Evolutionary conservation across 2,888 invertebrate species (phyloP).

Genomic region (Amphipoea lucens): DNA sequence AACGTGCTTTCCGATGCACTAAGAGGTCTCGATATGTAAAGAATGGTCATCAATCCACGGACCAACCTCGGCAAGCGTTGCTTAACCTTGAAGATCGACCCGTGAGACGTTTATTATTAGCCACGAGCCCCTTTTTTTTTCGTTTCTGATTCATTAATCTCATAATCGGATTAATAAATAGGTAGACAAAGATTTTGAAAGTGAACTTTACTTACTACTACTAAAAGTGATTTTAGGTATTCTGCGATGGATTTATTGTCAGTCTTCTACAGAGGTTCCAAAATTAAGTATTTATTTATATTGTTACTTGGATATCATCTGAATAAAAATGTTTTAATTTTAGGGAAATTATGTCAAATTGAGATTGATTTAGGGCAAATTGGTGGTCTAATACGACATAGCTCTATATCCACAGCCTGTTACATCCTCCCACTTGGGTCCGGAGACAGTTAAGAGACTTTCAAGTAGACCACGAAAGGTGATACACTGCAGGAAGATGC

Average conservation of each 20-base stretch:
- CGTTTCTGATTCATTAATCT: slow-evolving; percentile 25
- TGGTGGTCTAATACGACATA: background rate
- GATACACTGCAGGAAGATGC: background rate
- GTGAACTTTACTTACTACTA: background rate
- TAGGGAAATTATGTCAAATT: background rate
- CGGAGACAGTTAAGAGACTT: background rate
- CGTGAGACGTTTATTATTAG: background rate
- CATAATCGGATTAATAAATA: background rate
- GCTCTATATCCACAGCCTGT: too few species aligned
- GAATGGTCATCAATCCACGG: background rate
- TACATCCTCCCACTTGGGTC: background rate
- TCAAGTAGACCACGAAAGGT: background rate
- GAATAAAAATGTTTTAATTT: background rate
- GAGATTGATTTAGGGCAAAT: background rate
- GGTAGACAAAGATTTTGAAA: background rate
- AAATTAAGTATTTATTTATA: background rate
- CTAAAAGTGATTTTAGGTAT: background rate
- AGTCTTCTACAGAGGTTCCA: background rate
- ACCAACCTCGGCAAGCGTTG: background rate
- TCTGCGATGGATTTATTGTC: background rate
- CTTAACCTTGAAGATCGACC: background rate
- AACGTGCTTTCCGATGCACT: background rate
- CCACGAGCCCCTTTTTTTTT: background rate
- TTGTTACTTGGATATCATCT: background rate
- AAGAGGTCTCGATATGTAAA: background rate